These are phyloP conservation scores for Cremastinae sp. DNA, from an alignment of 2,888 invertebrate species.

Conservation along the genomic window DNA sequence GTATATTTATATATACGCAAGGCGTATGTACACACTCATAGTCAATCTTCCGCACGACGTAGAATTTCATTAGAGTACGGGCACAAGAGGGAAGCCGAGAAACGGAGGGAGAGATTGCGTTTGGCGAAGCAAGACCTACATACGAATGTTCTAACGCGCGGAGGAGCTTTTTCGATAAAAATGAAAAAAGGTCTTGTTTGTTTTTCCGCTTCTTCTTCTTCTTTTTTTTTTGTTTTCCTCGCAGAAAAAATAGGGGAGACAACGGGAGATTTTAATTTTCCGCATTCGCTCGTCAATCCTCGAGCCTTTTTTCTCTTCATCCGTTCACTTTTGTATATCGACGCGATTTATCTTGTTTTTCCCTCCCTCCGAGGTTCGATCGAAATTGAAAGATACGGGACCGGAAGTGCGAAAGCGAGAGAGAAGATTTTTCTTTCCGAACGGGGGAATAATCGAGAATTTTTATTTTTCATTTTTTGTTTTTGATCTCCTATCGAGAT, in stretches of 20 bases:
- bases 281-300: not conserved
- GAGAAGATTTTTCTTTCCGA: not conserved
- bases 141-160: slow-evolving; percentile 15
- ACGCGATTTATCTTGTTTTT: slow-evolving; percentile 3
- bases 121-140: slow-evolving; percentile 23
- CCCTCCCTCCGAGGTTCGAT: not conserved
- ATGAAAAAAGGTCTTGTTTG: not conserved
- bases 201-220: not conserved
- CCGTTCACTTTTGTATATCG: not conserved
- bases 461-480: not conserved
- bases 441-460: too few relatives aligned
- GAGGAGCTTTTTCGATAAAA: not conserved
- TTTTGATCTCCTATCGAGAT: slow-evolving; percentile 10
- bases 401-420: slow-evolving; percentile 18
- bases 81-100: slow-evolving; percentile 6
- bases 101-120: slow-evolving; percentile 3
- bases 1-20: not conserved
- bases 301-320: not conserved
- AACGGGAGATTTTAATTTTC: not conserved
- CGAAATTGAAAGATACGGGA: slow-evolving; percentile 15
- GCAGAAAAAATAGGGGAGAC: not conserved
- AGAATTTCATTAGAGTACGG: slow-evolving; percentile 20
- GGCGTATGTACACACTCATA: slow-evolving; percentile 1
- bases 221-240: not conserved
- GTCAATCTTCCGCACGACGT: slow-evolving; percentile 20